Evolutionary conservation across 2,797 vertebrate genomes (phyloP).

Genomic region (Loris lydekkerianus): DNA sequence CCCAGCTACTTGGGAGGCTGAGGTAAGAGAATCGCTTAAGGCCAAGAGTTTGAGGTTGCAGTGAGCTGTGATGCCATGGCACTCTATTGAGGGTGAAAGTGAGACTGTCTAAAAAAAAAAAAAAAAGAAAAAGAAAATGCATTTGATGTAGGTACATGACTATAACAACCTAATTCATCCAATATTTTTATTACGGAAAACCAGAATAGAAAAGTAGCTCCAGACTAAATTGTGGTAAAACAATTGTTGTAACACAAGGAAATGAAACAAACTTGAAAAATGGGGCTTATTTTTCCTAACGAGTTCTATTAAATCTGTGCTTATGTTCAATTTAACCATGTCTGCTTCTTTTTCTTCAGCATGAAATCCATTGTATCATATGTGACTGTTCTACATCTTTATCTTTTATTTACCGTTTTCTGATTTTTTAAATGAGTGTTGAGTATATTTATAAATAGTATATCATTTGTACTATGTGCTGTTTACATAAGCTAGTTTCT

Average conservation of each 20-base stretch:
- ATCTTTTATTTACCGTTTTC: conserved; percentile 41
- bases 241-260: not conserved
- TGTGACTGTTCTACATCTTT: not conserved
- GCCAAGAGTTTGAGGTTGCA: too few relatives aligned
- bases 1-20: too few relatives aligned
- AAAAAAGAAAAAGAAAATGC: not conserved
- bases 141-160: conserved; percentile 29
- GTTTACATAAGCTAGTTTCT: conserved; percentile 21
- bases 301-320: conserved; percentile 41
- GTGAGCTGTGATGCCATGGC: too few relatives aligned
- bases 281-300: not conserved
- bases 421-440: conserved; percentile 46
- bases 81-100: too few relatives aligned
- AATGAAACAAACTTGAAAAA: conserved; percentile 51
- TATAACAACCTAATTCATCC: conserved; percentile 41
- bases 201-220: conserved; percentile 48
- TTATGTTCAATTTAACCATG: not conserved
- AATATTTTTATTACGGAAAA: conserved; percentile 60
- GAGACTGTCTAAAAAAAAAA: too few relatives aligned
- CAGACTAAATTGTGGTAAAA: conserved; percentile 20
- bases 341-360: not conserved
- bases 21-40: too few relatives aligned
- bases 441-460: conserved; percentile 37
- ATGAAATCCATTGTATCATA: conserved; percentile 1
- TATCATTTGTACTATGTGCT: conserved; percentile 2